phyloP scores from a whole-genome alignment of 2,113 vertebrate species.

The Dipodomys stephensi region DNA sequence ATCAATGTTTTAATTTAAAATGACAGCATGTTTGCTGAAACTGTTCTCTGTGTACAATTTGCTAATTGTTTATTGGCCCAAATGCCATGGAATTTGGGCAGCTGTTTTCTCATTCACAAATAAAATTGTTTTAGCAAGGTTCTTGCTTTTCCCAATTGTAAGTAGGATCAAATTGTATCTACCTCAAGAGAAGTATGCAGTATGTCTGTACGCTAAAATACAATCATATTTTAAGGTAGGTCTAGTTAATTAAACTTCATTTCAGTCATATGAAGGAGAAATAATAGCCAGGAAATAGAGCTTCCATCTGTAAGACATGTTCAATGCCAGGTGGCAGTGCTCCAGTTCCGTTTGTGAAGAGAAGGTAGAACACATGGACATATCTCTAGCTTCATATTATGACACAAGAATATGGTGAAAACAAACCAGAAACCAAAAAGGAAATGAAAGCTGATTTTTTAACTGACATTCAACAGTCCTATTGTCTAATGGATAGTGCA shows the following conservation, averaged over 20 bases:
- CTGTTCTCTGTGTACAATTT: background rate
- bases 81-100: background rate
- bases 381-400: background rate
- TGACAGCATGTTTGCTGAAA: background rate
- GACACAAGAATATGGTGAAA: constrained; percentile 19
- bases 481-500: background rate
- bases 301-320: constrained; percentile 12
- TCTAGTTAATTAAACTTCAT: constrained; percentile 29
- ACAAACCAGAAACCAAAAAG: constrained; percentile 5
- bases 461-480: background rate
- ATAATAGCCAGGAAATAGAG: background rate
- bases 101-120: constrained; percentile 20
- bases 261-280: background rate
- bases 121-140: background rate
- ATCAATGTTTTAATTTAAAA: constrained; percentile 8
- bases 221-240: background rate
- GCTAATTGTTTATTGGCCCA: background rate
- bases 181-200: background rate
- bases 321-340: background rate
- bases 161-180: background rate
- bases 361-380: background rate
- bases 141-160: constrained; percentile 19
- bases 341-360: background rate
- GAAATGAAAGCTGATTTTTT: constrained; percentile 14
- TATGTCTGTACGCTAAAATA: background rate